Evolutionary conservation across 2,113 vertebrate species (phyloP).

Genomic region (Centropus bengalensis): DNA sequence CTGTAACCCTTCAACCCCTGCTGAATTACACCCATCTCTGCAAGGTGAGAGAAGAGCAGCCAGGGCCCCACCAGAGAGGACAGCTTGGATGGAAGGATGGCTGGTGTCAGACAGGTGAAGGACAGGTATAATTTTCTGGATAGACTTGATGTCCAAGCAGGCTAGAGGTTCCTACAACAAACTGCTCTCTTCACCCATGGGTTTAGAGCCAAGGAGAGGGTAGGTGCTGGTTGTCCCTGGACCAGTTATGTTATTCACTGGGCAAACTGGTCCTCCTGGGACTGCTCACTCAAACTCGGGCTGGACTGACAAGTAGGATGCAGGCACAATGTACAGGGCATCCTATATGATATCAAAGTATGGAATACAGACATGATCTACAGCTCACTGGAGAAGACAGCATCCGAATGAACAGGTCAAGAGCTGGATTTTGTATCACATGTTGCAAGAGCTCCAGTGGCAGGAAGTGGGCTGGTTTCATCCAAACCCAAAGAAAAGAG

Average conservation of each 20-base stretch:
- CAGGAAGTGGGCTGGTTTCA: not conserved
- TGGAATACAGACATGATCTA: too few species aligned
- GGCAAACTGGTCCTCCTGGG: not conserved
- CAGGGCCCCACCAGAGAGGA: rapidly evolving
- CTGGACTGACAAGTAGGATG: not conserved
- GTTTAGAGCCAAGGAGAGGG: not conserved
- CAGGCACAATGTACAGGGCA: not conserved
- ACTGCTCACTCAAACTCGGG: rapidly evolving
- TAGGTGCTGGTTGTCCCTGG: not conserved
- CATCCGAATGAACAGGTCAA: not conserved
- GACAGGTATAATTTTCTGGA: not conserved
- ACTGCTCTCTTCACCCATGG: not conserved
- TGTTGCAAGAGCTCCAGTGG: not conserved
- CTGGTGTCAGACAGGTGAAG: not conserved
- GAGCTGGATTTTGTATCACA: not conserved
- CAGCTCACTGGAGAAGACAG: not conserved
- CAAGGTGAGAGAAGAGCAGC: not conserved
- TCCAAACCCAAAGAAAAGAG: not conserved
- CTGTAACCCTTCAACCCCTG: not conserved
- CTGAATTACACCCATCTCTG: not conserved
- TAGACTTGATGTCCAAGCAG: rapidly evolving
- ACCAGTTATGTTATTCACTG: not conserved
- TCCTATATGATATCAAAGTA: not conserved
- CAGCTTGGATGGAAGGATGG: not conserved
- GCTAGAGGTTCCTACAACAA: not conserved